phyloP scores from a whole-genome alignment of 2,113 vertebrate genomes.

The Protobothrops mucrosquamatus region DNA sequence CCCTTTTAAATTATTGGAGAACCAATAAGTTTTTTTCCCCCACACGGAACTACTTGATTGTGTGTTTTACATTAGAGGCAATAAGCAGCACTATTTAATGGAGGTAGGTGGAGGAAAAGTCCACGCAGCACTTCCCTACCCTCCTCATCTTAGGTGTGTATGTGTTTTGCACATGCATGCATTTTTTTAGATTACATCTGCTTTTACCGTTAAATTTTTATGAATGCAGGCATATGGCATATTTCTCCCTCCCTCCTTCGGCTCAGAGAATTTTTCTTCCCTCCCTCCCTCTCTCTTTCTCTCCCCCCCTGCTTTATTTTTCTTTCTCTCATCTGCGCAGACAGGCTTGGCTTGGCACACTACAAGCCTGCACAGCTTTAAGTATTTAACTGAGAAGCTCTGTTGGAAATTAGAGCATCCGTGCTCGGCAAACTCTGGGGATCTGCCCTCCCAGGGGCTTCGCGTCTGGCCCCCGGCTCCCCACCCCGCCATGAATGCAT shows the following conservation, averaged over 20 bases:
- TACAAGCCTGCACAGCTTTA: constrained; percentile 73
- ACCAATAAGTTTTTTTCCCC: constrained; percentile 24
- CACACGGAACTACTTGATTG: background rate
- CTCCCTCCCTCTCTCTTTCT: constrained; percentile 25
- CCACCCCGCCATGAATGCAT: constrained; percentile 75
- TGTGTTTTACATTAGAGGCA: constrained; percentile 37
- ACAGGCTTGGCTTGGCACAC: constrained; percentile 68
- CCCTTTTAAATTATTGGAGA: constrained; percentile 15
- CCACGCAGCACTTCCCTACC: background rate
- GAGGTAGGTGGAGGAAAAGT: background rate
- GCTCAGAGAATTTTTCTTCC: constrained; percentile 37
- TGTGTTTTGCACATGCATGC: constrained; percentile 44
- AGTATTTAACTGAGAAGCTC: constrained; percentile 72
- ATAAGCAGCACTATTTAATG: constrained; percentile 27
- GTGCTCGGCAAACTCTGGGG: constrained; percentile 77
- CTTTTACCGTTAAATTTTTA: constrained; percentile 81
- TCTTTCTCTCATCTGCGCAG: constrained; percentile 53
- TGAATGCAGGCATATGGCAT: constrained; percentile 73
- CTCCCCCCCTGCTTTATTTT: constrained; percentile 36
- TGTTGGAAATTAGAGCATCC: constrained; percentile 70
- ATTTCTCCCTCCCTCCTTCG: constrained; percentile 57
- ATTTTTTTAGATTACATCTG: constrained; percentile 75
- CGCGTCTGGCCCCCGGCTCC: constrained; percentile 78
- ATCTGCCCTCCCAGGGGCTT: constrained; percentile 74
- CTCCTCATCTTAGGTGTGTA: constrained; percentile 41